A percentile compares a stretch with the other conserved stretches of the same genome.
Conservation (phyloP, 2,797 vertebrate genomes). For the Bradypodion pumilum region DNA sequence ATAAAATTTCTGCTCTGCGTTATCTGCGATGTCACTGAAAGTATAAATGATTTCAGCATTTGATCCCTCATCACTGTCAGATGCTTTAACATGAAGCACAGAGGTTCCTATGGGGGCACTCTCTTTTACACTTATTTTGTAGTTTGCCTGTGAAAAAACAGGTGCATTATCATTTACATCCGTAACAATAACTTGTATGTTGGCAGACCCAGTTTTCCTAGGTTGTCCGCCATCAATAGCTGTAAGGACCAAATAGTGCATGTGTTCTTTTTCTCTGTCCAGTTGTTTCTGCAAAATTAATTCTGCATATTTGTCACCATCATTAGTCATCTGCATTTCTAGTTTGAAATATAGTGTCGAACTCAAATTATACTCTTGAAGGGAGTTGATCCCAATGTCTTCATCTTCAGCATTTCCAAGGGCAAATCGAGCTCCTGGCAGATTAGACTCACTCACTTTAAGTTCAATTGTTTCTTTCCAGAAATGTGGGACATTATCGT, state of each 20-base stretch:
- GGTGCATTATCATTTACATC: conserved; percentile 13
- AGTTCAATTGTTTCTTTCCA: conserved; percentile 7
- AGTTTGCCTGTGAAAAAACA: conserved; percentile 35
- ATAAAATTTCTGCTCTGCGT: conserved; percentile 29
- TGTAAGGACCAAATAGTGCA: neutral
- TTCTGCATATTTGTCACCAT: conserved; percentile 2
- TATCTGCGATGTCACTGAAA: conserved; percentile 60
- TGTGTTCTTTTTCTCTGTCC: conserved; percentile 1
- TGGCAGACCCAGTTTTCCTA: neutral
- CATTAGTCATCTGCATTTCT: neutral
- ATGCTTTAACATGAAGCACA: conserved; percentile 68
- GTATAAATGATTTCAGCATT: conserved; percentile 67
- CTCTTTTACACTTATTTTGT: conserved; percentile 69
- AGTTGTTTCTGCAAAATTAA: conserved; percentile 4
- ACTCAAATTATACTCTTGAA: conserved; percentile 3
- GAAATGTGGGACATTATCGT: conserved; percentile 64
- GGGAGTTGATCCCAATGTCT: neutral
- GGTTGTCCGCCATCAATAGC: conserved; percentile 12
- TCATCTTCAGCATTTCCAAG: conserved; percentile 34
- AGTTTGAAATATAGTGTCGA: conserved; percentile 4
- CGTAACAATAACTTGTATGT: neutral
- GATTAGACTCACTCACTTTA: conserved; percentile 22
- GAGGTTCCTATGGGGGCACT: conserved; percentile 60
- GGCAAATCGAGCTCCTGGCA: conserved; percentile 4
- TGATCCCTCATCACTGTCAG: conserved; percentile 66